Evolutionary conservation across 1,140 invertebrate genomes (phyloP), one percentile per base, ranked within the genome.

Genomic region (Pollicipes pollicipes): DNA sequence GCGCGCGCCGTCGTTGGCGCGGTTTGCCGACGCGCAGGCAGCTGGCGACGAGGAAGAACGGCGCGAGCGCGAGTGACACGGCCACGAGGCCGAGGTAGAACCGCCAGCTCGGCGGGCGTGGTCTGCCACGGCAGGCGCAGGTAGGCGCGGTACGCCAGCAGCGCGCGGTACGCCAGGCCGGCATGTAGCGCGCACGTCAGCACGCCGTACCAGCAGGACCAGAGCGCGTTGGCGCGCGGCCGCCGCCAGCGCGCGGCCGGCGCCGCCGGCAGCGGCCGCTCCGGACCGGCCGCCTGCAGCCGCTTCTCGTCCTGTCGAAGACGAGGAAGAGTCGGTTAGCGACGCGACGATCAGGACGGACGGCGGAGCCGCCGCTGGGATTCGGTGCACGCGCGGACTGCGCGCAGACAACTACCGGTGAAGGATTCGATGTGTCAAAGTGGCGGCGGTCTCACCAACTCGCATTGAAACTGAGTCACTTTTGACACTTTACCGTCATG

Each of bases 191-290:
- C 27, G 64, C 27, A 27, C 10, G 64, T 28, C n/a, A 66, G 27
- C n/a, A 66, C 1, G 64, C 64, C 64, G 64, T 66, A 66, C 64
- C 64, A 66, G n/a, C n/a, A 29, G 6, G 64, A 66, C 64, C 27
- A 28, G n/a, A 66, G 64, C 3, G 64, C 27, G 27, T 27, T 29
- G 64, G 28, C 6, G 1, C 64, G 64, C n/a, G 28, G 27, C 10
- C 27, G 28, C 10, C n/a, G n/a, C 3, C 64, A n/a, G 64, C 64
- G 64, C 6, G 13, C 13, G 45, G 6, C 35, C 13, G 45, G 45
- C 21, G 13, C 45, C 6, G 8, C 6, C 17, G 45, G 45, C 45
- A 58, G 45, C 45, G 45, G 45, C 6, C 45, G 45, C 2, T 58
- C 45, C 10, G 45, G 45, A 21, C 24, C 45, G 10, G 45, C 6